Percentiles rank a stretch among this genome's conserved stretches.
Conservation (phyloP, 2,888 invertebrate species). For the Capitulum mitella region DNA sequence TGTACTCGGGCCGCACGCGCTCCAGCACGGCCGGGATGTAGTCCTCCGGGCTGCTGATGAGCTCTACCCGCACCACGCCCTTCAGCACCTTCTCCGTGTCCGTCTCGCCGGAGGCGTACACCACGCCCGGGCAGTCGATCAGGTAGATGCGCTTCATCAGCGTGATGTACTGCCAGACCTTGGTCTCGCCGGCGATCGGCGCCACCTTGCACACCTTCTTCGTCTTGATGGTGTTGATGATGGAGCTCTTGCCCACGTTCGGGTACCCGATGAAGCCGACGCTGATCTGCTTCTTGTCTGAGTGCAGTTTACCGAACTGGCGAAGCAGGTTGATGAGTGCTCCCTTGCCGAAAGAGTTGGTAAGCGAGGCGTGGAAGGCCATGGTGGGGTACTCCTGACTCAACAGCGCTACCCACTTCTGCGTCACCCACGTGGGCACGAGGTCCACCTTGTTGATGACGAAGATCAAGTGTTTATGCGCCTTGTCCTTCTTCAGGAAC, state of each 20-base stretch:
- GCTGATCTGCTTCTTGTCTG: constrained; percentile 96
- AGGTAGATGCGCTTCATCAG: constrained; percentile 93
- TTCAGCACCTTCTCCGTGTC: constrained; percentile 81
- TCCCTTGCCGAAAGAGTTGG: constrained; percentile 97
- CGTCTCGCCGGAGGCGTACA: constrained; percentile 84
- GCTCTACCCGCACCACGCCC: constrained; percentile 93
- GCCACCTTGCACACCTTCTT: constrained; percentile 86
- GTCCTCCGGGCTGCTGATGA: constrained; percentile 88
- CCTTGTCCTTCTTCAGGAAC: constrained; percentile 85
- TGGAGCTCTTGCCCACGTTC: constrained; percentile 96
- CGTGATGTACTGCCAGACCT: constrained; percentile 99
- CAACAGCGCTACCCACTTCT: constrained; percentile 91
- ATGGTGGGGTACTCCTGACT: constrained; percentile 94
- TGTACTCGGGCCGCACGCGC: constrained; percentile 79
- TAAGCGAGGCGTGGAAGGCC: constrained; percentile 97
- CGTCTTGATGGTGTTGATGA: constrained; percentile 90
- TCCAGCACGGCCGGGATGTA: constrained; percentile 80
- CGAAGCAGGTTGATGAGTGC: constrained; percentile 90
- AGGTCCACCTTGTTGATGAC: constrained; percentile 94
- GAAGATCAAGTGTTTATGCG: constrained; percentile 94
- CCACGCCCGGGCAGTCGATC: constrained; percentile 98
- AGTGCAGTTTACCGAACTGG: constrained; percentile 89
- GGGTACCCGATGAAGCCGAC: constrained; percentile 99
- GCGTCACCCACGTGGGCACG: constrained; percentile 96
- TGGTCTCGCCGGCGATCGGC: constrained; percentile 94